Base-by-base conservation (phyloP, 2,797 vertebrate genomes). In the Aeoliscus strigatus region DNA sequence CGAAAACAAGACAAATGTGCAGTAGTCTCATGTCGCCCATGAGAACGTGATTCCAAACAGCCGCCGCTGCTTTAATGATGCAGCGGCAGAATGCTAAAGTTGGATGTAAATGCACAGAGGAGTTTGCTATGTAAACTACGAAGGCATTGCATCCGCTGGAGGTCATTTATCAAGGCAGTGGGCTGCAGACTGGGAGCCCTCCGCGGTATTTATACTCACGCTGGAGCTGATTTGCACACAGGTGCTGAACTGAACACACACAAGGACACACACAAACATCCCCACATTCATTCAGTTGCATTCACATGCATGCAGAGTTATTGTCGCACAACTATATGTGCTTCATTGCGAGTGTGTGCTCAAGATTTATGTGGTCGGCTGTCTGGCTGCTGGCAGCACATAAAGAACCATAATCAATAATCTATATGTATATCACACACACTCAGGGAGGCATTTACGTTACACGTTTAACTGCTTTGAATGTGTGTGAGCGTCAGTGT, bases 401-500 rank as follows among this genome's bases (percentile, higher is more conserved):
- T 83, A 77, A 82, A 79, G 51, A 72, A 74, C 46, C 31, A 43
- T 68, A 75, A 83, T 84, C 82, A 83, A 80, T 84, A 79, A 81
- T 72, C 77, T 44, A 82, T 79, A 82, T 67, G 54, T 61, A 49
- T 72, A 62, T 69, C 63, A 67, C 16, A n/a, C 69, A 52, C 54
- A 49, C 14, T 2, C 50, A 49, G 11, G 23, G 32, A 13, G 28
- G 32, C 13, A 46, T 13, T 26, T 7, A 29, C 18, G n/a, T n/a
- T n/a, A n/a, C n/a, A n/a, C n/a, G n/a, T n/a, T n/a, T n/a, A n/a
- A n/a, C n/a, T n/a, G n/a, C n/a, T n/a, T n/a, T n/a, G n/a, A n/a
- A n/a, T n/a, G n/a, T n/a, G n/a, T n/a, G n/a, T n/a, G n/a, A n/a
- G n/a, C n/a, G n/a, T n/a, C n/a, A n/a, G n/a, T n/a, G n/a, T n/a